Evolutionary conservation across 2,113 vertebrate species (phyloP), one percentile per base, ranked within the genome.

Genomic region (Sterrhoptilus dennistouni): DNA sequence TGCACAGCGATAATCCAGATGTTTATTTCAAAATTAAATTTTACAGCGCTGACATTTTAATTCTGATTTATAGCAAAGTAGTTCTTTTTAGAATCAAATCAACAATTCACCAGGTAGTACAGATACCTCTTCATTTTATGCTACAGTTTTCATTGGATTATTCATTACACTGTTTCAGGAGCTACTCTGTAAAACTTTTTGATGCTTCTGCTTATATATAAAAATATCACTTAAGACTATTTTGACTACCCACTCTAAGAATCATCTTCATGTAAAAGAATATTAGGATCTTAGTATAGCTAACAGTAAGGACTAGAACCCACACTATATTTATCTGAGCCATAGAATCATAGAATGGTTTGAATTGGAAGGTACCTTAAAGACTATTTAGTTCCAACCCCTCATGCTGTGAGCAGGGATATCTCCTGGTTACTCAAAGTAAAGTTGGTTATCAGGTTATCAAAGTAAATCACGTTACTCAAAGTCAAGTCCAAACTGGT

Each of bases 1-100:
- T 5, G 31, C 44, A 60, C n/a, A 49, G 33, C 9, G 74, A 19
- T 89, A 94, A 83, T 19, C 0, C 45, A 75, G 11, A n/a, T 42
- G 15, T 33, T 87, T 65, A 33, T 69, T 91, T 93, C 57, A 47
- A 82, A 84, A 61, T 38, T 59, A 44, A 71, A 84, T 76, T 60
- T 91, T 79, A 45, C 15, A 36, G 23, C 1, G 0, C 9, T 61
- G 60, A 22, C 0, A 24, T 56, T 91, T 84, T 72, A 60, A 40
- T 54, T 82, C 52, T 87, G 77, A 87, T 86, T 90, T 72, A 72
- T 35, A 69, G n/a, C 44, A 69, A 82, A 87, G 14, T 19, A 61
- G 40, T 23, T 79, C 6, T n/a, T 72, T 72, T 49, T 64, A 40
- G n/a, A 72, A 71, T 50, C 35, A 88, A 50, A 88, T 38, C 56